Percentiles rank a stretch among this genome's conserved stretches.
Conservation (phyloP, 2,888 invertebrate species). For the Litoditis marina region DNA sequence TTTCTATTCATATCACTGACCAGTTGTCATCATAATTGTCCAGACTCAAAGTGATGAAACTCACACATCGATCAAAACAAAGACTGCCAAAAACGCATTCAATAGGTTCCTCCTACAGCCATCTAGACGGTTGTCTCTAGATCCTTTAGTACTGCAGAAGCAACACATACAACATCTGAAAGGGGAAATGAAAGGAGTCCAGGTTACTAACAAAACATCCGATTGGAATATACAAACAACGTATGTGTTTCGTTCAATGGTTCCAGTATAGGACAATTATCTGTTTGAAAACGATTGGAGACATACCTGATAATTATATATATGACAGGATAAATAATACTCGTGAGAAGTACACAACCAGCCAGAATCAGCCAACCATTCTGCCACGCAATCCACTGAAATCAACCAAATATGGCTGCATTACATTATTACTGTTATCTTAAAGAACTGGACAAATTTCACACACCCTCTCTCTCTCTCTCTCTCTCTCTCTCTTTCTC, state of each 20-base stretch:
- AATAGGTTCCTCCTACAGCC: conserved; percentile 49
- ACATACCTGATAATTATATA: conserved; percentile 52
- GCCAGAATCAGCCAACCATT: conserved; percentile 50
- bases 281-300: not conserved
- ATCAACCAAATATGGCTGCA: conserved; percentile 1
- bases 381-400: conserved; percentile 58
- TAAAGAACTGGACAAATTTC: too few relatives aligned
- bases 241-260: too few relatives aligned
- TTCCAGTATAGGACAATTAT: not conserved
- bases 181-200: too few relatives aligned
- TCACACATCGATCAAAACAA: conserved; percentile 55
- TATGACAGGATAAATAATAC: conserved; percentile 49
- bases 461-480: too few relatives aligned
- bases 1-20: too few relatives aligned
- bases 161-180: conserved; percentile 48
- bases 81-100: conserved; percentile 43
- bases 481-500: too few relatives aligned
- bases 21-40: too few relatives aligned
- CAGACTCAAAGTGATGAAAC: conserved; percentile 19
- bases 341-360: conserved; percentile 37
- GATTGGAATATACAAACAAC: too few relatives aligned
- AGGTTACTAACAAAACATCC: too few relatives aligned
- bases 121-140: conserved; percentile 50
- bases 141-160: conserved; percentile 30
- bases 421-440: too few relatives aligned